These are phyloP conservation scores for Ophion ellenae DNA, from an alignment of 2,888 invertebrate genomes.

Conservation along the genomic window DNA sequence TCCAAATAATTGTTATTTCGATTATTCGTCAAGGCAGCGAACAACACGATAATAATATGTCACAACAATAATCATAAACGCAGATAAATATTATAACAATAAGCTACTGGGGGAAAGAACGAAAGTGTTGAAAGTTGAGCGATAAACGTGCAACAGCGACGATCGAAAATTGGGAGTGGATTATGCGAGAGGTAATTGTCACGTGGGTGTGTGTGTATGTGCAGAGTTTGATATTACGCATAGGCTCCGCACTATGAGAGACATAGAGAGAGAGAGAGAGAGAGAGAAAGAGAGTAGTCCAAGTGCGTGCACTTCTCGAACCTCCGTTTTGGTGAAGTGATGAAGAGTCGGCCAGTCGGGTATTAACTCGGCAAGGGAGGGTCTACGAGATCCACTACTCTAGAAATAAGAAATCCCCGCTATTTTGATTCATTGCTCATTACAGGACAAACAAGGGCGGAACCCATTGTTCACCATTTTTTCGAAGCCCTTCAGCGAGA, in stretches of 20 bases:
- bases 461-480: background rate
- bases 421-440: conserved; percentile 26
- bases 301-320: conserved; percentile 85
- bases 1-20: conserved; percentile 9
- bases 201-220: background rate
- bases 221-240: background rate
- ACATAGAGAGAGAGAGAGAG: no score
- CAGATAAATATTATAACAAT: background rate
- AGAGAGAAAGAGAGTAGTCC: background rate
- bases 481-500: background rate
- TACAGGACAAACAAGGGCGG: background rate
- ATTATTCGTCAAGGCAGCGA: background rate
- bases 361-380: conserved; percentile 96
- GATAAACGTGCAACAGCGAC: conserved; percentile 64
- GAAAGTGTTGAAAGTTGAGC: background rate
- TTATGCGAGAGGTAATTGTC: background rate
- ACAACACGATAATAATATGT: background rate
- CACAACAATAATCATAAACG: background rate
- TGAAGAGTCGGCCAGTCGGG: conserved; percentile 98
- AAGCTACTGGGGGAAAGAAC: background rate
- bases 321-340: conserved; percentile 93
- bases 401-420: conserved; percentile 77
- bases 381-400: conserved; percentile 88
- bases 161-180: conserved; percentile 29
- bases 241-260: background rate